Base-by-base conservation (phyloP, 2,797 vertebrate genomes). In the Denticeps clupeoides region DNA sequence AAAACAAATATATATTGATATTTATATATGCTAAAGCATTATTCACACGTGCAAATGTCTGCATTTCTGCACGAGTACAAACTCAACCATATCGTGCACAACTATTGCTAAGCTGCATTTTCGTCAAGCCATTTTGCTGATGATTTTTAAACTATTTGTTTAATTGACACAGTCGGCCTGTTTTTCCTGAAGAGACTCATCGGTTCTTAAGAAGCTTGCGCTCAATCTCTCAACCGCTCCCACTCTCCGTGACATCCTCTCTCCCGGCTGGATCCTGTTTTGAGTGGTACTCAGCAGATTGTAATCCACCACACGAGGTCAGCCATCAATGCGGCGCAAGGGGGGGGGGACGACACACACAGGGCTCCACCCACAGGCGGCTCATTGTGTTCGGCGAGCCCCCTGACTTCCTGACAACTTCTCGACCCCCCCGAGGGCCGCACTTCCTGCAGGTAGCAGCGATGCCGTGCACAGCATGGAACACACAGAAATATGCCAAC, bases 401-500 rank as follows among this genome's bases (percentile, higher is more conserved):
- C 51, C 43, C 53, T 53, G 41, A 53, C 42, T 78, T 80, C 79
- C 78, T 68, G 60, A 60, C 67, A 68, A 75, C 65, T 67, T 47
- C 59, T 68, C 62, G 27, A 70, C 63, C 67, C 65, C 52, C 64
- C 56, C 18, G 37, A n/a, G 47, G 49, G 44, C 1, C 24, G 54
- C 19, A 64, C 51, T 74, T 55, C 47, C 51, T 72, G 68, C 64
- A 69, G 64, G 41, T 31, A 37, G 15, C 60, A 66, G 58, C 55
- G 58, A 60, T 22, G 21, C 28, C 1, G 18, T n/a, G 45, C 45
- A 35, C 56, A 56, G 10, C 40, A n/a, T n/a, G n/a, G n/a, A n/a
- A n/a, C n/a, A n/a, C n/a, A n/a, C n/a, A n/a, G n/a, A n/a, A n/a
- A n/a, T n/a, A n/a, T n/a, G n/a, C n/a, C n/a, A n/a, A n/a, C n/a